Base-by-base conservation (phyloP, 2,888 invertebrate genomes). In the Drosophila phalerata region DNA sequence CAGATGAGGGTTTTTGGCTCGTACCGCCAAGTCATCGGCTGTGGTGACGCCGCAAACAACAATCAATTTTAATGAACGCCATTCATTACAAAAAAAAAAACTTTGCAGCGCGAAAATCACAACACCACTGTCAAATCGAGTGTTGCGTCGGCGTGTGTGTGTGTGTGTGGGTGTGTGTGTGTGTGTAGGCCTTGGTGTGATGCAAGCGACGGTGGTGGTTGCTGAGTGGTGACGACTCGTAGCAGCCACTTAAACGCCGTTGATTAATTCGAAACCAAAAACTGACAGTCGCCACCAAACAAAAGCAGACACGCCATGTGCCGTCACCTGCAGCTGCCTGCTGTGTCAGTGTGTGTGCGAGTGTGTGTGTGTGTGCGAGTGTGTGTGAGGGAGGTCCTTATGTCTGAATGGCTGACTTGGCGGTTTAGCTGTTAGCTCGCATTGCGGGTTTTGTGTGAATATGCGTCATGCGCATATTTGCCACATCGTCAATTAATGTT, bases 41-140 rank as follows among this genome's bases (percentile, higher is more conserved):
- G 79, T 63, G 72, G 69, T 48, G 68, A 48, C 62, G 71, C 81
- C 70, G 62, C 88, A 78, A 86, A 83, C 85, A 86, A 86, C 86
- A 88, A 86, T 86, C 88, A 86, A 82, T 86, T 88, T 88, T 88
- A 88, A 86, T 88, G 86, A 86, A 84, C 81, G 85, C 69, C 70
- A 86, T 86, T 86, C 86, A 88, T 88, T 88, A n/a, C n/a, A 22
- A 84, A 88, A 86, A 85, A 77, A 74, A 85, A 81, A 77, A 19
- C 57, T 83, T 79, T 79, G 64, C 62, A 70, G 67, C 71, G 69
- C 73, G 69, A 72, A 83, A 85, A 85, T 81, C 81, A 72, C 37
- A 63, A 58, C 69, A 34, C 3, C 15, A 47, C 45, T 61, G 38
- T 34, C 25, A 34, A 51, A 40, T 19, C 15, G 15, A 13, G 8